Percentiles rank a stretch among this genome's conserved stretches.
Evolutionary conservation across 2,888 invertebrate genomes (phyloP).

Genomic region (Microctonus hyperodae): DNA sequence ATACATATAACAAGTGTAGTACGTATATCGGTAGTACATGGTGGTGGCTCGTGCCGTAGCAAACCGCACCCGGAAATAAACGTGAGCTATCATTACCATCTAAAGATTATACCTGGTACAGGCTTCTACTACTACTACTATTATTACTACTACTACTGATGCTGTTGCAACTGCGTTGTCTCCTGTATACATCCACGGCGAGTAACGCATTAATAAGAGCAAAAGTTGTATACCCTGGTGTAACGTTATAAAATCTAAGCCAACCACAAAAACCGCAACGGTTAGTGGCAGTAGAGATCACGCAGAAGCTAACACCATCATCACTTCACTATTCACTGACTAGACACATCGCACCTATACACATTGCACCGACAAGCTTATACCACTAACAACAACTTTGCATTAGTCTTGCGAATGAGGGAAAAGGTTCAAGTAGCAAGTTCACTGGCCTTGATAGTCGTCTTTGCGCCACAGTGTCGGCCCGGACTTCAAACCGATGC

Average conservation of each 20-base stretch:
- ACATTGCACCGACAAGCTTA: not conserved
- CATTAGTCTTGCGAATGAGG: conserved; percentile 14
- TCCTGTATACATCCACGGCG: conserved; percentile 12
- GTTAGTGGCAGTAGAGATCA: conserved; percentile 24
- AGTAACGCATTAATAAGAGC: conserved; percentile 46
- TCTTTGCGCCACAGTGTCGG: conserved; percentile 12
- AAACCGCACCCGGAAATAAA: conserved; percentile 54
- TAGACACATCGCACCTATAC: not conserved
- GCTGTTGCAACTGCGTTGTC: not conserved
- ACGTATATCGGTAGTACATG: conserved; percentile 8
- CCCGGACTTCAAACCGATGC: conserved; percentile 16
- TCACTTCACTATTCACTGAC: not conserved
- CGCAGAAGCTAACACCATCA: not conserved
- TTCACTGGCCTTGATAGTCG: conserved; percentile 51
- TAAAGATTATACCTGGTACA: conserved; percentile 38
- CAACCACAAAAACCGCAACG: conserved; percentile 54
- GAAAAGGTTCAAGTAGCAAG: conserved; percentile 52
- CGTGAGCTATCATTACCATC: conserved; percentile 52
- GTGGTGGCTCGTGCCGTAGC: conserved; percentile 49
- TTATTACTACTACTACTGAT: not conserved
- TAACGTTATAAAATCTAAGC: conserved; percentile 54
- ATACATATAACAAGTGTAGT: not conserved
- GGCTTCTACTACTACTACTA: not conserved
- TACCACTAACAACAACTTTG: not conserved
- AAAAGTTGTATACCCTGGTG: conserved; percentile 35